Evolutionary conservation across 2,113 vertebrate genomes (phyloP), one percentile per base, ranked within the genome.

Genomic region (Microcebus murinus): DNA sequence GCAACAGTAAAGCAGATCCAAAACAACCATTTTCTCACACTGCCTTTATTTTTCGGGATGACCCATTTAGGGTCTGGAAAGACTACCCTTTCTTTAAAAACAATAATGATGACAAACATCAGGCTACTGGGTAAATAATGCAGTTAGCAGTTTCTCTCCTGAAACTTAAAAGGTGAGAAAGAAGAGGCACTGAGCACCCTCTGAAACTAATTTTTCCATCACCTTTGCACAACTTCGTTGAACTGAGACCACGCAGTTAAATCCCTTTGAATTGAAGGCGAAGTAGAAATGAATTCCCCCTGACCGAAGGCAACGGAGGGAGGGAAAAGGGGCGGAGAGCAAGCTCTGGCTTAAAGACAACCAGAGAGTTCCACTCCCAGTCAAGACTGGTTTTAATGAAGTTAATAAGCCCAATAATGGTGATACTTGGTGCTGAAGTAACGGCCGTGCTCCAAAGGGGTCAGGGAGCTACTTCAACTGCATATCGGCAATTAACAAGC

Each of bases 181-280:
- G 73, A 59, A 67, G 68, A 48, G n/a, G 61, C 34, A 20, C 73
- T 20, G 27, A 50, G 68, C 48, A 80, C 3, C n/a, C 48, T 86
- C 82, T 55, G 55, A 96, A 95, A 90, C 57, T 23, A 88, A 34
- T 80, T 82, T 96, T 81, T 50, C 68, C 50, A 61, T 89, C 88
- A 71, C 59, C 48, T 94, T 42, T 76, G 57, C 67, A 59, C 79
- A 96, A 80, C 90, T 91, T 80, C 31, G 39, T 67, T 86, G 63
- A 65, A 91, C 67, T 29, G 87, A 95, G 73, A 94, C 39, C 77
- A 85, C 73, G 5, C 80, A 88, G 92, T 90, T 67, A 82, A 96
- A 82, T 92, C 77, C 50, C 25, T 95, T 55, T 83, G 88, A 87
- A 59, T 52, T 27, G 71, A 70, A 0, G 31, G 70, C 17, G 5